Conservation (phyloP, 2,888 invertebrate genomes). For the Morpho helenor region DNA sequence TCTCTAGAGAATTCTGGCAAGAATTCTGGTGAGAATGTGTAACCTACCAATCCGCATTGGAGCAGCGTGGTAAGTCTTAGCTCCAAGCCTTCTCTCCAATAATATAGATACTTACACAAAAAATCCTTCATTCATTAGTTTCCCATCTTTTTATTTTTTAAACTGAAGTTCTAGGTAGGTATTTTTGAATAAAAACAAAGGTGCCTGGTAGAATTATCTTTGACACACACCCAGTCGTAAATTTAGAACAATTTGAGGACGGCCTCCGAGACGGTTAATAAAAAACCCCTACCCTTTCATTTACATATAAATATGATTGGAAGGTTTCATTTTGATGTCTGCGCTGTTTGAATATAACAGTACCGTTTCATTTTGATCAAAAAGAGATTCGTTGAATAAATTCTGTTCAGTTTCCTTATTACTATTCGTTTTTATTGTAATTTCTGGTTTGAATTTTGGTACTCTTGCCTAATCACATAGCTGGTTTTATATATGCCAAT, state of each 20-base stretch:
- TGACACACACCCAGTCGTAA: slow-evolving; percentile 1
- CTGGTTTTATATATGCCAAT: too few species aligned
- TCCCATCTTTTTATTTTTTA: too few species aligned
- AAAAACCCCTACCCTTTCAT: slow-evolving; percentile 32
- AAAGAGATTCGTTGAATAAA: neutral
- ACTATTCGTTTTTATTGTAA: too few species aligned
- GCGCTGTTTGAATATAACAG: slow-evolving; percentile 13
- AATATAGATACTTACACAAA: too few species aligned
- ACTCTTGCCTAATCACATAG: too few species aligned
- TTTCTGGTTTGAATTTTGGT: too few species aligned
- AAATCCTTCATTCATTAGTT: too few species aligned
- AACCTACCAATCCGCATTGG: neutral
- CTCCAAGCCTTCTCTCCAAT: too few species aligned
- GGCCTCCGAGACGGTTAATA: slow-evolving; percentile 26
- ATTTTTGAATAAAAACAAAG: too few species aligned
- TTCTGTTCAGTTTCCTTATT: too few species aligned
- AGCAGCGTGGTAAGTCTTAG: neutral
- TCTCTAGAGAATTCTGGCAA: neutral
- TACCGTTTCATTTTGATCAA: slow-evolving; percentile 17
- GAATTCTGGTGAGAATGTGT: too few species aligned
- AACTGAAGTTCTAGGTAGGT: too few species aligned
- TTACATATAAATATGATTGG: slow-evolving; percentile 41
- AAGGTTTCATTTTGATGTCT: slow-evolving; percentile 17
- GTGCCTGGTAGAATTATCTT: slow-evolving; percentile 3
- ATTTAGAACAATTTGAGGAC: slow-evolving; percentile 11